Evolutionary conservation across 64 coral and sea anemone genomes (phyloP).

Genomic region (Hydrozoanthus tunicans): DNA sequence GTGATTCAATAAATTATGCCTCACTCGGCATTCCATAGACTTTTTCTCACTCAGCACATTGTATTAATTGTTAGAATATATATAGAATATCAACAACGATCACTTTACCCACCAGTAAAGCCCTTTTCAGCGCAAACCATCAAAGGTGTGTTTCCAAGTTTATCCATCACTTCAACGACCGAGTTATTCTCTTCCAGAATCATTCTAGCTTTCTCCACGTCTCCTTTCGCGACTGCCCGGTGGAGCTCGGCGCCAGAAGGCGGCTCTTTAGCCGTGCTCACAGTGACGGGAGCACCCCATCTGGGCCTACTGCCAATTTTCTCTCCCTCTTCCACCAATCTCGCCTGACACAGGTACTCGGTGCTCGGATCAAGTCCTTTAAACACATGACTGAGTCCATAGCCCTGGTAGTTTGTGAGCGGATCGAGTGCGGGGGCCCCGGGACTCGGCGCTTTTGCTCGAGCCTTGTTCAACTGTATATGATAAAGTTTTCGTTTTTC

Average conservation of each 20-base stretch:
- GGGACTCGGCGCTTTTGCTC: constrained; percentile 57
- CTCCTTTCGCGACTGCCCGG: constrained; percentile 70
- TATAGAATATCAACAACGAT: neutral
- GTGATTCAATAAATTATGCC: neutral
- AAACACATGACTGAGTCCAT: constrained; percentile 66
- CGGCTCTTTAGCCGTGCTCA: constrained; percentile 77
- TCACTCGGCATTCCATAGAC: neutral
- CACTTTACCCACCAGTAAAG: constrained; percentile 67
- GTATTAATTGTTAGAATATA: neutral
- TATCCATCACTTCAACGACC: constrained; percentile 92
- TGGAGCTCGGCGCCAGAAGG: constrained; percentile 89
- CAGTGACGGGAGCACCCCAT: constrained; percentile 61
- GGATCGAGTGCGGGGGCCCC: constrained; percentile 78
- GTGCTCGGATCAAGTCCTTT: constrained; percentile 75
- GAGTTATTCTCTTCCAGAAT: constrained; percentile 83
- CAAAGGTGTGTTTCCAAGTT: constrained; percentile 75
- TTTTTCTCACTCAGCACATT: neutral
- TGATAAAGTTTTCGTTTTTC: constrained; percentile 72
- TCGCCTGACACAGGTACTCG: constrained; percentile 69
- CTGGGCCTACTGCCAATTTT: constrained; percentile 35
- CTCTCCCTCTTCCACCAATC: constrained; percentile 55
- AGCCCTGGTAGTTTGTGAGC: constrained; percentile 87
- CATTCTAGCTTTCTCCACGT: constrained; percentile 73
- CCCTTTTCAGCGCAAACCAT: constrained; percentile 86
- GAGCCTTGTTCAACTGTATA: constrained; percentile 76